Conservation (phyloP, 2,888 invertebrate species). For the Drosophila lutescens region DNA sequence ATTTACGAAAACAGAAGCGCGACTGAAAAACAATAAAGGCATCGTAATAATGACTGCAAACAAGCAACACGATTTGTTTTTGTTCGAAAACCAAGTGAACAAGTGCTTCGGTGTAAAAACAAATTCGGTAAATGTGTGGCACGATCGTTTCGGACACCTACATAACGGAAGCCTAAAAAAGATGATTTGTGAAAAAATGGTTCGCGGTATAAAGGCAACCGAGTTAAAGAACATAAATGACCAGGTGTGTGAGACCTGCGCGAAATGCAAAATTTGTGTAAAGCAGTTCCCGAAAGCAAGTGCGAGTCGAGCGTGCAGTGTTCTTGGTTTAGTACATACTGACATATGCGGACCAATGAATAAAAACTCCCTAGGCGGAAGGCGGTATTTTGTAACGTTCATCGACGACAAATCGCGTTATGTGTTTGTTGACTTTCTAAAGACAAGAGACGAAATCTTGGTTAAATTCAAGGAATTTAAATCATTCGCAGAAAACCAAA, state of each 20-base stretch:
- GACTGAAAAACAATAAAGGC: too few relatives aligned
- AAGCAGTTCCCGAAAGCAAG: constrained; percentile 5
- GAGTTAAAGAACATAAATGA: background rate
- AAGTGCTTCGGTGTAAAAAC: too few relatives aligned
- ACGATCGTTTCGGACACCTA: too few relatives aligned
- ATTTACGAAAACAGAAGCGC: too few relatives aligned
- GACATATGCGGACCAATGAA: too few relatives aligned
- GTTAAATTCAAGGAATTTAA: background rate
- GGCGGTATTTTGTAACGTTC: constrained; percentile 7
- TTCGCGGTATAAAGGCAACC: background rate
- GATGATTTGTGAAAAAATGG: background rate
- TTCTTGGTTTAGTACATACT: too few relatives aligned
- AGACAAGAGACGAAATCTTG: constrained; percentile 11
- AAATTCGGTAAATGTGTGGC: too few relatives aligned
- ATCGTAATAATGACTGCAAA: too few relatives aligned
- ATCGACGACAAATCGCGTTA: constrained; percentile 5
- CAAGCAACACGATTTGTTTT: too few relatives aligned
- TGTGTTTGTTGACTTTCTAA: constrained; percentile 8
- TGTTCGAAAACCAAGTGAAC: too few relatives aligned
- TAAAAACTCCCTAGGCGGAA: too few relatives aligned
- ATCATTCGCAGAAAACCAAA: background rate
- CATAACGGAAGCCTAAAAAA: too few relatives aligned
- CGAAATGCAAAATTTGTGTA: constrained; percentile 7
- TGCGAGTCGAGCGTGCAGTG: constrained; percentile 4
- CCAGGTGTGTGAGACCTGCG: constrained; percentile 2